Evolutionary conservation across 2,113 vertebrate genomes (phyloP), one percentile per base, ranked within the genome.

Genomic region (Monarcha castaneiventris): DNA sequence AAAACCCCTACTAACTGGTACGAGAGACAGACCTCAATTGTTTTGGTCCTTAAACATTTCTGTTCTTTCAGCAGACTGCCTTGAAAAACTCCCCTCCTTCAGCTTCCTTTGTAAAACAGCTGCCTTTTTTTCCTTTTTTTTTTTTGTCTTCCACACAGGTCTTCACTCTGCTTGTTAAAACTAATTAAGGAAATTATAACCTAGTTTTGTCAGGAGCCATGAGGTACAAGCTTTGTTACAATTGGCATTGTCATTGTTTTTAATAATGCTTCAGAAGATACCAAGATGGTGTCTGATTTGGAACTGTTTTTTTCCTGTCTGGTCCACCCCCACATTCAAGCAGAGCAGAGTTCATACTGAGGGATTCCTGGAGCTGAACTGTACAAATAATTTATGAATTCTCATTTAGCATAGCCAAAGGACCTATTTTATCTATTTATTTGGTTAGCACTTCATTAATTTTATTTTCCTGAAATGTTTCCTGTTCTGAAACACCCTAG

Each of bases 401-500:
- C 62, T 91, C 32, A 78, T 78, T 84, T 91, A 64, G 25, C 23
- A 2, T 52, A 84, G 58, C 77, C 37, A 64, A 58, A 87, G 44
- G 77, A 78, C 5, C 29, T 78, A 46, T 82, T 89, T 87, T 63
- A 35, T 71, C 4, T 37, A 64, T 92, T 92, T 79, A 64, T 79
- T 78, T 3, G 4, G 37, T 94, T 90, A 93, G 48, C 61, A 71
- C 6, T 1, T 64, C 35, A 75, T 82, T 87, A 72, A 63, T 84
- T 94, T 91, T 87, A 73, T 82, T 91, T 92, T 82, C 32, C 44
- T 79, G 66, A 49, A 72, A 69, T 91, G 49, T 62, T 93, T 77
- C 33, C 43, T 2, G 0, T 84, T 89, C 37, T 52, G 35, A 82
- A 87, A 35, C 44, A 87, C 48, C 14, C 44, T 92, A 72, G 39